A percentile compares a stretch with the other conserved stretches of the same genome.
phyloP scores from a whole-genome alignment of 1,140 invertebrate species.

The Drosophila seguyi region DNA sequence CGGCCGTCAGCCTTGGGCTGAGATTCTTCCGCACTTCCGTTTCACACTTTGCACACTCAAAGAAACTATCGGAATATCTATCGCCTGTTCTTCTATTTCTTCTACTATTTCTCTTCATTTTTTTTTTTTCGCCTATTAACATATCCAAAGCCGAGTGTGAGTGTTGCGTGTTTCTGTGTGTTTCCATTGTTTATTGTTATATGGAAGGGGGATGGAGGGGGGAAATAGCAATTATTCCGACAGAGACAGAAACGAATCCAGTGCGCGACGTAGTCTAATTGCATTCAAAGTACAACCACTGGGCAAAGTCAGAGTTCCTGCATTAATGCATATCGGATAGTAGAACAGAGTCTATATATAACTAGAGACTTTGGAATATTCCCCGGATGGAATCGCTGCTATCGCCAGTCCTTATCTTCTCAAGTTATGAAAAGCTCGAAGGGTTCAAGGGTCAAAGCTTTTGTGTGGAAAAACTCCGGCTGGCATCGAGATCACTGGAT shows the following conservation, averaged over 20 bases:
- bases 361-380: conserved; percentile 39
- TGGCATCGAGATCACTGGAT: conserved; percentile 17
- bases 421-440: not conserved
- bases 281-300: conserved; percentile 50
- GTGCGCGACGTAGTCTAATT: conserved; percentile 29
- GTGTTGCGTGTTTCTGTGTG: conserved; percentile 5
- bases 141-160: conserved; percentile 45
- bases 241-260: conserved; percentile 30
- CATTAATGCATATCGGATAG: conserved; percentile 24
- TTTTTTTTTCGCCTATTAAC: conserved; percentile 61
- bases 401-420: conserved; percentile 63
- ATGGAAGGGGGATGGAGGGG: conserved; percentile 2
- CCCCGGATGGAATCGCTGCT: conserved; percentile 6
- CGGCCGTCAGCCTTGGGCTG: conserved; percentile 70
- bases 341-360: conserved; percentile 2
- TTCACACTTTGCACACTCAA: conserved; percentile 68
- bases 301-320: conserved; percentile 52
- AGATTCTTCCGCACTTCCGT: conserved; percentile 80
- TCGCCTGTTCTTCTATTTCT: conserved; percentile 38
- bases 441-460: conserved; percentile 65
- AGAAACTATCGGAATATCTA: conserved; percentile 36
- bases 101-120: conserved; percentile 32
- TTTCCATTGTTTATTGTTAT: conserved; percentile 12
- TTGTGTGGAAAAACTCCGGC: conserved; percentile 14
- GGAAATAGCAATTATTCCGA: conserved; percentile 43